phyloP scores from a whole-genome alignment of 2,113 vertebrate species.

The Chaetodon trifascialis region DNA sequence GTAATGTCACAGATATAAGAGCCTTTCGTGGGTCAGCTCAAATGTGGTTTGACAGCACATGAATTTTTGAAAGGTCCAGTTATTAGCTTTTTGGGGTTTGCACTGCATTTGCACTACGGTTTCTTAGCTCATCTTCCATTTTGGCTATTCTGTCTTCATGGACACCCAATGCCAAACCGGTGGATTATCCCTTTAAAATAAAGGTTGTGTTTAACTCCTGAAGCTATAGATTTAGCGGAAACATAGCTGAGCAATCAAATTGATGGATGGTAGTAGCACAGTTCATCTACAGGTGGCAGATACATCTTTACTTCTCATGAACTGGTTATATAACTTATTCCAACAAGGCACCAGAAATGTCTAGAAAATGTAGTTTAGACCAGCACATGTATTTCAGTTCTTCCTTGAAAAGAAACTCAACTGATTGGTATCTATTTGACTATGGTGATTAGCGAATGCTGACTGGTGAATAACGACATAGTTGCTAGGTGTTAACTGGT shows the following conservation, averaged over 20 bases:
- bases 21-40: neutral
- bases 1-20: neutral
- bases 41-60: neutral
- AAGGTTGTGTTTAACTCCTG: too few relatives aligned
- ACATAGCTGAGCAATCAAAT: neutral
- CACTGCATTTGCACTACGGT: too few relatives aligned
- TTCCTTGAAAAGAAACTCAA: too few relatives aligned
- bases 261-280: neutral
- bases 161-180: too few relatives aligned
- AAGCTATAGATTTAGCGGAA: neutral
- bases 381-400: neutral
- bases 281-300: neutral
- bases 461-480: constrained; percentile 15
- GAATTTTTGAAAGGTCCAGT: neutral
- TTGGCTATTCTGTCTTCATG: too few relatives aligned
- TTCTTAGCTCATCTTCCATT: too few relatives aligned
- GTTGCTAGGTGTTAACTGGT: constrained; percentile 9
- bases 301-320: neutral
- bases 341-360: neutral
- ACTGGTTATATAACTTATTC: neutral
- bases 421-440: neutral
- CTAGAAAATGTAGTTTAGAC: neutral
- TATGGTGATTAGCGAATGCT: neutral
- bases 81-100: too few relatives aligned
- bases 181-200: too few relatives aligned